phyloP scores from a whole-genome alignment of 2,888 invertebrate species.

The Dryobotodes eremita region DNA sequence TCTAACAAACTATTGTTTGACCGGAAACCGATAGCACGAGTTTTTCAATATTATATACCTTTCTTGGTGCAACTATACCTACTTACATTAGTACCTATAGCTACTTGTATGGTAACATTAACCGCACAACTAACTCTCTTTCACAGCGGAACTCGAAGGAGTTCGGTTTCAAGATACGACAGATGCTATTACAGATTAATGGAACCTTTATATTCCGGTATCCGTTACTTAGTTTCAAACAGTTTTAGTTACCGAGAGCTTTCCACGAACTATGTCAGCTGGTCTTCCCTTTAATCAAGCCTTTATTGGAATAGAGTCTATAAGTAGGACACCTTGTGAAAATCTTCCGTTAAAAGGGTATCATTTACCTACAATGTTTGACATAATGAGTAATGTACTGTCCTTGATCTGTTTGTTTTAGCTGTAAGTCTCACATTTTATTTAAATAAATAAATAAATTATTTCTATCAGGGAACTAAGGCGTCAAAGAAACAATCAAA shows the following conservation, averaged over 20 bases:
- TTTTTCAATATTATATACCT: constrained; percentile 1
- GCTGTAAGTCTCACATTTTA: too few species aligned
- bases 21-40: neutral
- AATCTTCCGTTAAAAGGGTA: constrained; percentile 7
- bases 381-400: too few species aligned
- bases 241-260: neutral
- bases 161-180: constrained; percentile 42
- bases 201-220: constrained; percentile 23
- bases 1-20: neutral
- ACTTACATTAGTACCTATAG: neutral
- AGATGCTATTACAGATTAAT: constrained; percentile 43
- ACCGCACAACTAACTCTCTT: constrained; percentile 5
- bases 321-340: neutral
- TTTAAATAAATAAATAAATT: too few species aligned
- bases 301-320: neutral
- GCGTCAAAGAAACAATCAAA: neutral
- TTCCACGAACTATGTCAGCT: neutral
- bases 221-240: constrained; percentile 14
- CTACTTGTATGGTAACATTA: constrained; percentile 3
- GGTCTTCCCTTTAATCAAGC: constrained; percentile 10
- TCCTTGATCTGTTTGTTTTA: too few species aligned
- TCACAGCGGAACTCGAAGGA: constrained; percentile 23
- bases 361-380: neutral
- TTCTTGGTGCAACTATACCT: neutral
- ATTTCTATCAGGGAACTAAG: neutral